Percentiles rank a stretch among this genome's conserved stretches.
These are phyloP conservation scores for Drosophila varians DNA, from an alignment of 1,140 invertebrate genomes.

Conservation along the genomic window DNA sequence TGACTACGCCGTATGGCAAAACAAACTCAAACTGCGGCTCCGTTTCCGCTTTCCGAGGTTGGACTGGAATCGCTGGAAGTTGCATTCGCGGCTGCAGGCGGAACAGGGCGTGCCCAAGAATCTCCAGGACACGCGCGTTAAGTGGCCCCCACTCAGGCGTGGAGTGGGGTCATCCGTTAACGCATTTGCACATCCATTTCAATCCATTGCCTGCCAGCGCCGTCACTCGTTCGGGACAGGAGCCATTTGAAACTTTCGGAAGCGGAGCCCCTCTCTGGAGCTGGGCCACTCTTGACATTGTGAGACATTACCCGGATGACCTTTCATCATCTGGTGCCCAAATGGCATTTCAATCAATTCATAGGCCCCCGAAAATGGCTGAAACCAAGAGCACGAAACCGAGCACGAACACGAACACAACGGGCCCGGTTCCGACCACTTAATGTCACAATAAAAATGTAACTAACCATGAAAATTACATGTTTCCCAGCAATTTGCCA, in stretches of 20 bases:
- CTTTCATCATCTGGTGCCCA: slow-evolving; percentile 58
- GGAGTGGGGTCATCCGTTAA: slow-evolving; percentile 29
- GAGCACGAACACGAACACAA: slow-evolving; percentile 2
- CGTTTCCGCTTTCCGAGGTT: slow-evolving; percentile 41
- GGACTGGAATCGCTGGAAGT: slow-evolving; percentile 38
- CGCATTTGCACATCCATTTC: slow-evolving; percentile 45
- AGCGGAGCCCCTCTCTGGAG: background rate
- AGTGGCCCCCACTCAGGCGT: slow-evolving; percentile 26
- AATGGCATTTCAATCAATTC: slow-evolving; percentile 76
- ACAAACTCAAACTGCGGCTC: slow-evolving; percentile 51
- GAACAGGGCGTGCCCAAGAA: background rate
- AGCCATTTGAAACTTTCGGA: slow-evolving; percentile 15
- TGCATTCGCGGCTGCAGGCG: slow-evolving; percentile 43
- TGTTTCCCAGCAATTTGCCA: slow-evolving; percentile 79
- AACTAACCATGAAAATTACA: slow-evolving; percentile 82
- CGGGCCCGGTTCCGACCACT: slow-evolving; percentile 56
- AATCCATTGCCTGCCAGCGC: background rate
- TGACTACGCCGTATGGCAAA: slow-evolving; percentile 69
- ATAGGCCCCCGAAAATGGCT: slow-evolving; percentile 42
- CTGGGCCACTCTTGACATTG: slow-evolving; percentile 17
- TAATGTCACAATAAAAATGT: slow-evolving; percentile 82
- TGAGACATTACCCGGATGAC: slow-evolving; percentile 50
- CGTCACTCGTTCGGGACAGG: background rate
- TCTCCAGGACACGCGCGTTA: slow-evolving; percentile 16
- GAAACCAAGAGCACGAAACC: slow-evolving; percentile 31